Evolutionary conservation across 2,113 vertebrate species (phyloP).

Genomic region (Malurus elegans): DNA sequence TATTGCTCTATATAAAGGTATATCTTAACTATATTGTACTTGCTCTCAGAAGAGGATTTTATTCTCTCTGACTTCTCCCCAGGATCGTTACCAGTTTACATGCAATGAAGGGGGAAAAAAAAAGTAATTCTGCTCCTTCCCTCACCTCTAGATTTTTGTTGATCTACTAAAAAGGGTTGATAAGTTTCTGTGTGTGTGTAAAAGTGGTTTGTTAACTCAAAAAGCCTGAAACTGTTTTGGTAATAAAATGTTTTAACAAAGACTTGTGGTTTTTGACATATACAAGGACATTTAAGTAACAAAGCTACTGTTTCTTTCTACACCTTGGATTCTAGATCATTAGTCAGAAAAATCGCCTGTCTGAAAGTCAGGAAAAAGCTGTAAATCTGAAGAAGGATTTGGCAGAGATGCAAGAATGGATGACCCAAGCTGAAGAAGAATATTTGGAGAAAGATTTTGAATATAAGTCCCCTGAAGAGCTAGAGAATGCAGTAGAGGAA

Average conservation of each 20-base stretch:
- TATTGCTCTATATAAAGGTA: neutral
- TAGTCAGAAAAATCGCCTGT: constrained; percentile 82
- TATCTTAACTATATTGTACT: neutral
- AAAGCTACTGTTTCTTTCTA: neutral
- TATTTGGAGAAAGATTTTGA: constrained; percentile 97
- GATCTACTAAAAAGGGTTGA: neutral
- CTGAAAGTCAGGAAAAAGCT: constrained; percentile 89
- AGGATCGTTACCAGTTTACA: neutral
- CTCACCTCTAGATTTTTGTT: neutral
- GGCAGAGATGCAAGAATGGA: constrained; percentile 98
- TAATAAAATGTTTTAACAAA: neutral
- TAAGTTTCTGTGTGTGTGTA: accelerated
- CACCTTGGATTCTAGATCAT: constrained; percentile 77
- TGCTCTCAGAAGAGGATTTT: neutral
- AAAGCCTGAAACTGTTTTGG: neutral
- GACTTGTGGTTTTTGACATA: neutral
- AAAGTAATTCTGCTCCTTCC: neutral
- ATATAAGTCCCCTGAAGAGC: constrained; percentile 93
- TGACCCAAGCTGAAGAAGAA: constrained; percentile 93
- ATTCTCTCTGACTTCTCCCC: neutral
- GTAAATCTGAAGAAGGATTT: constrained; percentile 94
- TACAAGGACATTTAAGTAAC: neutral
- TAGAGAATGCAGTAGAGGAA: constrained; percentile 89
- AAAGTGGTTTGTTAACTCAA: neutral
- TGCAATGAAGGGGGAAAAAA: no score